Evolutionary conservation across 1,140 invertebrate genomes (phyloP).

Genomic region (Cydia strobilella): DNA sequence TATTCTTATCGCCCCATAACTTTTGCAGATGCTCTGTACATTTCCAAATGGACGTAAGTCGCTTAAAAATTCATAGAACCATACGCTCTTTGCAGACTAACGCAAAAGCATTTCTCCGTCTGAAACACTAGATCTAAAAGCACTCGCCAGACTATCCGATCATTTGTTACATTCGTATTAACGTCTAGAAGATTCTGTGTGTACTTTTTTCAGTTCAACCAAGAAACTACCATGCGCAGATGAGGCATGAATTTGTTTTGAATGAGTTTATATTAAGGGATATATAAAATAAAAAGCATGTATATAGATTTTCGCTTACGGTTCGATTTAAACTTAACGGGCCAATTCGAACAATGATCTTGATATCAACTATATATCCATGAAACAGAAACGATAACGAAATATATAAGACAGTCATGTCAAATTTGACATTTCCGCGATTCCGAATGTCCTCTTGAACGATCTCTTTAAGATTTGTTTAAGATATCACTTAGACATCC

Average conservation of each 20-base stretch:
- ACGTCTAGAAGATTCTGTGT: slow-evolving; percentile 19
- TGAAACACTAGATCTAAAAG: slow-evolving; percentile 30
- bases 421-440: too few species aligned
- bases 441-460: too few species aligned
- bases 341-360: too few species aligned
- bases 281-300: background rate
- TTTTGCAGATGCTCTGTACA: background rate
- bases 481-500: too few species aligned
- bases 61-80: background rate
- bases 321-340: too few species aligned
- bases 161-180: slow-evolving; percentile 32
- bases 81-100: background rate
- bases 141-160: slow-evolving; percentile 30
- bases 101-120: background rate
- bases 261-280: background rate
- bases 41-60: background rate
- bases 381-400: too few species aligned
- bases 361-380: too few species aligned
- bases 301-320: too few species aligned
- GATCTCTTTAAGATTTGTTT: too few species aligned
- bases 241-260: background rate
- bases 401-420: too few species aligned
- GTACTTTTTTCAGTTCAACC: background rate
- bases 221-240: background rate
- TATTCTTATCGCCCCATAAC: slow-evolving; percentile 8